A percentile compares a stretch with the other conserved stretches of the same genome.
phyloP scores from a whole-genome alignment of 2,888 invertebrate genomes.

The Bellardia bayeri region DNA sequence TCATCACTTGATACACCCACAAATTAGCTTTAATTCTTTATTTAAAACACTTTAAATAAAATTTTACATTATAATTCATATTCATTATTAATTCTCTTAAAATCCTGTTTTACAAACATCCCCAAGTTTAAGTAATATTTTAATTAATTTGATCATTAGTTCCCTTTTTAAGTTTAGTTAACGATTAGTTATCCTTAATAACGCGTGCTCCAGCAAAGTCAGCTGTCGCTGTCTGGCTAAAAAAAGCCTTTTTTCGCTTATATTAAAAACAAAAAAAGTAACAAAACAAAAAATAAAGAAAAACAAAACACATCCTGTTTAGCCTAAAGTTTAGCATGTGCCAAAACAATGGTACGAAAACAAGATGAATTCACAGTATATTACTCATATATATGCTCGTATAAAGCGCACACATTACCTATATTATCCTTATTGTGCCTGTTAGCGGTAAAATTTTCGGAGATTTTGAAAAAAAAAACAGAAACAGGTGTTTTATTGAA shows the following conservation, averaged over 20 bases:
- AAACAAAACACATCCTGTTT: constrained; percentile 63
- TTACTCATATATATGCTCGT: constrained; percentile 39
- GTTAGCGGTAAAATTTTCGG: constrained; percentile 73
- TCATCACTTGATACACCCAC: too few species aligned
- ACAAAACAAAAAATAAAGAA: constrained; percentile 38
- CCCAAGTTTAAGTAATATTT: not conserved
- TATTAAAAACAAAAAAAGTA: not conserved
- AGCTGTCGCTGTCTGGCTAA: constrained; percentile 66
- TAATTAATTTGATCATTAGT: constrained; percentile 68
- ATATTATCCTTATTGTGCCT: constrained; percentile 70
- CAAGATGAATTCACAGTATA: constrained; percentile 64
- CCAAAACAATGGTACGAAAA: constrained; percentile 55
- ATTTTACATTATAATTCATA: too few species aligned
- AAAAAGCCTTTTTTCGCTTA: constrained; percentile 36
- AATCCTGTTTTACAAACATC: not conserved
- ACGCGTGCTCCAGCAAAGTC: constrained; percentile 62
- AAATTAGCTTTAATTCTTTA: too few species aligned
- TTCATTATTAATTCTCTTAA: not conserved
- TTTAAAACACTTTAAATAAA: too few species aligned
- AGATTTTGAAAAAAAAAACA: constrained; percentile 62
- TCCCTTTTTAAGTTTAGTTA: constrained; percentile 49
- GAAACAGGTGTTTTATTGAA: constrained; percentile 57
- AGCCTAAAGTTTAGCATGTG: constrained; percentile 73
- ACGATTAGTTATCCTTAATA: constrained; percentile 63
- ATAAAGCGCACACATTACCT: not conserved